Percentiles rank a stretch among this genome's conserved stretches.
Evolutionary conservation across 2,888 invertebrate species (phyloP).

Genomic region (Ectobius pallidus): DNA sequence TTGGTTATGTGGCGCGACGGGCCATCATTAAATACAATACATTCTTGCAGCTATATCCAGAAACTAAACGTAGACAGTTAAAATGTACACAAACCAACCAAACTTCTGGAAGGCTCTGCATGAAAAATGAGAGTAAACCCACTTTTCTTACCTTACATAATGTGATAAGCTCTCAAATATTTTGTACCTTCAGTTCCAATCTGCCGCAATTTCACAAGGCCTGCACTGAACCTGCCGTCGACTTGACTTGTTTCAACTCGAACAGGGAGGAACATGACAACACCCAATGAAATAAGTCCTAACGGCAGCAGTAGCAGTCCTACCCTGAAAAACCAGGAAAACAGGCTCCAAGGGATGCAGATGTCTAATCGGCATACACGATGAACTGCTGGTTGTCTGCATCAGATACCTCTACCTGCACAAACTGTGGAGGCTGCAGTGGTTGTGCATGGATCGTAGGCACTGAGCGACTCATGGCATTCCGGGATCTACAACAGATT

Average conservation of each 20-base stretch:
- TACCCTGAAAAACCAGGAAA: conserved; percentile 1
- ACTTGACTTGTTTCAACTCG: not conserved
- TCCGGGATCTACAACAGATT: conserved; percentile 61
- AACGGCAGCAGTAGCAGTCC: not conserved
- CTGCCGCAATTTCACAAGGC: not conserved
- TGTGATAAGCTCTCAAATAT: not conserved
- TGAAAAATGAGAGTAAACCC: not conserved
- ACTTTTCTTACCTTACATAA: not conserved
- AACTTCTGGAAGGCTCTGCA: not conserved
- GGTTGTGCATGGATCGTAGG: conserved; percentile 57
- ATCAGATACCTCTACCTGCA: conserved; percentile 75
- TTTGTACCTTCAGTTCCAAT: conserved; percentile 12
- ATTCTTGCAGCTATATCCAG: not conserved
- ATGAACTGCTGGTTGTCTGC: conserved; percentile 81
- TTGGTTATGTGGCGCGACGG: not conserved
- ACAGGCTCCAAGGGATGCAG: not conserved
- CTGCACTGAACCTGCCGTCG: not conserved
- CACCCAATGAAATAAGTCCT: conserved; percentile 11
- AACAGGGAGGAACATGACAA: not conserved
- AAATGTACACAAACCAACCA: conserved; percentile 2
- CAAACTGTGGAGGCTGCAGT: conserved; percentile 68
- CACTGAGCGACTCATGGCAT: conserved; percentile 59
- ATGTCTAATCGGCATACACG: conserved; percentile 77
- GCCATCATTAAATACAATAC: conserved; percentile 1
- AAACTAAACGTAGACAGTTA: conserved; percentile 7